Conservation (phyloP, 2,888 invertebrate species). For the Hirtodrosophila duncani region DNA sequence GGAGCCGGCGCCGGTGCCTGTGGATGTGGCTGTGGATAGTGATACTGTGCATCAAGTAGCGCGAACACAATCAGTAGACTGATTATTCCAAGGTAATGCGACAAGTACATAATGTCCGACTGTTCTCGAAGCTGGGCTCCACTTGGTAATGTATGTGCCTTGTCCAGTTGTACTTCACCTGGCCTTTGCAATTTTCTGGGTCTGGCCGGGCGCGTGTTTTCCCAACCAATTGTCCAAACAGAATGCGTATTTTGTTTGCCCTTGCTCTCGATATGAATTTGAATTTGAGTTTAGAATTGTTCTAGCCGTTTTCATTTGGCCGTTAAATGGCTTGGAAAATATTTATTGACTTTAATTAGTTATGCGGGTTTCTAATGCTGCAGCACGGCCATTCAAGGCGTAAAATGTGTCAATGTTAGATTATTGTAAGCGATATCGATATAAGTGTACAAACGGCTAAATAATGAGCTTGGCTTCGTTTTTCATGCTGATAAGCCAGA, state of each 20-base stretch:
- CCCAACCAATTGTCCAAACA: slow-evolving; percentile 58
- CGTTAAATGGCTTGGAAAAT: slow-evolving; percentile 62
- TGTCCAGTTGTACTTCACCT: slow-evolving; percentile 24
- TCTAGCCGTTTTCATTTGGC: slow-evolving; percentile 24
- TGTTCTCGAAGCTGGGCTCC: slow-evolving; percentile 24
- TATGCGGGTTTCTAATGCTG: slow-evolving; percentile 6
- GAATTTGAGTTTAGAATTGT: slow-evolving; percentile 5
- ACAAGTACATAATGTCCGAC: slow-evolving; percentile 30
- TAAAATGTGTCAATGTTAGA: slow-evolving; percentile 59
- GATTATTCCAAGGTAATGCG: slow-evolving; percentile 24
- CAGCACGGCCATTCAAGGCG: not conserved
- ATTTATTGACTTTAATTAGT: slow-evolving; percentile 46
- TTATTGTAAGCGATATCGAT: slow-evolving; percentile 30
- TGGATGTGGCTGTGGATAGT: not conserved
- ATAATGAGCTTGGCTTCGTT: slow-evolving; percentile 10
- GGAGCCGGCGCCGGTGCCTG: not conserved
- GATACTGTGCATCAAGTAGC: slow-evolving; percentile 27
- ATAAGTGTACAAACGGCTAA: slow-evolving; percentile 13
- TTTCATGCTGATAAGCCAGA: not conserved
- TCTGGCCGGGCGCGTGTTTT: slow-evolving; percentile 41
- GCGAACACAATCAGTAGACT: slow-evolving; percentile 8
- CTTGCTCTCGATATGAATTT: slow-evolving; percentile 13
- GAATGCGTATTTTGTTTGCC: slow-evolving; percentile 37
- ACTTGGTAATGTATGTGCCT: slow-evolving; percentile 15
- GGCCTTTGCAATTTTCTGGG: slow-evolving; percentile 1